Percentiles rank a stretch among this genome's conserved stretches.
Evolutionary conservation across 2,113 vertebrate genomes (phyloP).

Genomic region (Tichodroma muraria): DNA sequence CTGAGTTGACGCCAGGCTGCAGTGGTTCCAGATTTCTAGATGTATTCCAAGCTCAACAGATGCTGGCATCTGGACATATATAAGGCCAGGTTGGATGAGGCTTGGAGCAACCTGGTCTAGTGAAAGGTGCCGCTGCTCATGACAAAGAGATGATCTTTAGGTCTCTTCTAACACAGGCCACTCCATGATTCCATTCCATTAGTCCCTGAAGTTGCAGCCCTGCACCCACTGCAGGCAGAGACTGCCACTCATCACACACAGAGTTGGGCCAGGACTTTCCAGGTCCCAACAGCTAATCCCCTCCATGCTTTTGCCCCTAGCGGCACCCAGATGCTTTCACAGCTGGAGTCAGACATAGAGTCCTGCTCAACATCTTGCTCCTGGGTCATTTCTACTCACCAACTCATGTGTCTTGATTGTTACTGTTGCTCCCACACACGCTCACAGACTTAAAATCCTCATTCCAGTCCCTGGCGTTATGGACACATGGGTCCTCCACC

Average conservation of each 20-base stretch:
- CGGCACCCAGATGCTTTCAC: not conserved
- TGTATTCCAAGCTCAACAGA: not conserved
- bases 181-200: not conserved
- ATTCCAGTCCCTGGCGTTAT: too few relatives aligned
- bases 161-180: not conserved
- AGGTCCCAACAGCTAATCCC: not conserved
- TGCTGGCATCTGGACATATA: not conserved
- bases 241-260: not conserved
- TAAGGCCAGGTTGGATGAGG: not conserved
- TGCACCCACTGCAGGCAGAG: not conserved
- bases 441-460: fast-evolving
- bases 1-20: not conserved
- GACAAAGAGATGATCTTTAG: not conserved
- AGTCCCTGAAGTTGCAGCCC: not conserved
- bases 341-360: not conserved
- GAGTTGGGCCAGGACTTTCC: not conserved
- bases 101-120: not conserved
- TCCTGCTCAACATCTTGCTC: not conserved
- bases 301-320: not conserved
- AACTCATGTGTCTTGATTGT: too few relatives aligned
- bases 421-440: fast-evolving
- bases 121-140: not conserved
- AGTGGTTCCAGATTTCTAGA: not conserved
- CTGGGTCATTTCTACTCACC: not conserved
- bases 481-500: fast-evolving